Percentiles rank a stretch among this genome's conserved stretches.
Conservation (phyloP, 2,113 vertebrate genomes). For the Myotis yumanensis region DNA sequence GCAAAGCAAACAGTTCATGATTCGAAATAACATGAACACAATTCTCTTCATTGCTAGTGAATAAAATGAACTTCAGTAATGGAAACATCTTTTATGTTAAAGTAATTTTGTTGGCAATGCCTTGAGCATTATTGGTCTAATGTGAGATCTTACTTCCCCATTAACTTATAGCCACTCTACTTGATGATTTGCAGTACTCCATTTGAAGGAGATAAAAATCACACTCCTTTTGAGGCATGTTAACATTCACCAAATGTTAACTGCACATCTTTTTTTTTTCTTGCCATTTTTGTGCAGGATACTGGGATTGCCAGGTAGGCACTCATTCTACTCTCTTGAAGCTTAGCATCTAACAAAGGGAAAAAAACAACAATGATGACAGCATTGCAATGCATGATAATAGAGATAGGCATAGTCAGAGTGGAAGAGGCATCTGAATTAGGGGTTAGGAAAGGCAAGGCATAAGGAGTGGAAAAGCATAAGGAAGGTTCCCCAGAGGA, state of each 20-base stretch:
- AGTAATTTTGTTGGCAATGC: constrained; percentile 17
- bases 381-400: neutral
- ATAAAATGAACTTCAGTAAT: constrained; percentile 39
- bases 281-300: neutral
- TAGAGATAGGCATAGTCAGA: neutral
- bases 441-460: neutral
- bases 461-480: neutral
- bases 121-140: neutral
- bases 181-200: constrained; percentile 10
- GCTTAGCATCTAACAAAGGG: neutral
- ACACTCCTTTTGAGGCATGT: neutral
- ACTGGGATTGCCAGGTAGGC: neutral
- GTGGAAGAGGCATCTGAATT: neutral
- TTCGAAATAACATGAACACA: neutral
- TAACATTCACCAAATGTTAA: neutral
- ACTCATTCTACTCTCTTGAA: neutral
- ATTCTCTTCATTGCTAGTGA: neutral
- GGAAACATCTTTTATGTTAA: neutral
- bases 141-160: constrained; percentile 25
- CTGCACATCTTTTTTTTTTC: neutral
- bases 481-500: neutral
- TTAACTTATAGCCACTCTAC: neutral
- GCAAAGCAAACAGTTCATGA: constrained; percentile 18
- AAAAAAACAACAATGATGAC: neutral
- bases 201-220: constrained; percentile 41